Percentiles rank a stretch among this genome's conserved stretches.
Conservation (phyloP, 30 jellyfish, hydroid and myxozoan species). For the Chironex yamaguchii region DNA sequence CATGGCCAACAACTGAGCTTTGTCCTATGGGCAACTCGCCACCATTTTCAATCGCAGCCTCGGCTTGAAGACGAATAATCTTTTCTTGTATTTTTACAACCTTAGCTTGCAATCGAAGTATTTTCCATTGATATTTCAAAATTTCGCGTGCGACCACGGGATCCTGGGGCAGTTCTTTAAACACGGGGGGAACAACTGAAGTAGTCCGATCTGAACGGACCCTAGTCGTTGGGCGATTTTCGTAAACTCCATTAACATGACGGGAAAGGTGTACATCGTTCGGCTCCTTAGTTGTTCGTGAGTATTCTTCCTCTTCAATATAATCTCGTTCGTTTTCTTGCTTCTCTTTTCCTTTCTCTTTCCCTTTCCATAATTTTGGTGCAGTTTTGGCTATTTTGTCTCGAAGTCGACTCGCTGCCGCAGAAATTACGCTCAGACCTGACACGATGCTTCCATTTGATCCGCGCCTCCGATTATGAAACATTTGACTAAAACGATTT, state of each 20-base stretch:
- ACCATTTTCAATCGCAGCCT: conserved; percentile 54
- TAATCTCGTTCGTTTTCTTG: not conserved
- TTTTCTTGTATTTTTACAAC: conserved; percentile 94
- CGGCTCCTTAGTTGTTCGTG: not conserved
- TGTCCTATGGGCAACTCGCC: conserved; percentile 77
- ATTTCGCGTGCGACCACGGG: conserved; percentile 93
- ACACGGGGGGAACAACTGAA: conserved; percentile 65
- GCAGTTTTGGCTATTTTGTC: not conserved
- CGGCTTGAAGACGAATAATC: conserved; percentile 78
- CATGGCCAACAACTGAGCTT: conserved; percentile 57
- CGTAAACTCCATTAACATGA: not conserved
- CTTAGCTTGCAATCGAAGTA: conserved; percentile 94
- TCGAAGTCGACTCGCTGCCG: not conserved
- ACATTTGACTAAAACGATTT: no score
- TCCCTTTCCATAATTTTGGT: not conserved
- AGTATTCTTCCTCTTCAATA: not conserved
- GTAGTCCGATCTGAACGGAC: conserved; percentile 39
- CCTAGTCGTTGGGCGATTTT: not conserved
- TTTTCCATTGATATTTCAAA: conserved; percentile 90
- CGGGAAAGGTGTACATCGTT: not conserved
- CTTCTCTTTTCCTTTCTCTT: not conserved
- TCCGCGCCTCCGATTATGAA: no score
- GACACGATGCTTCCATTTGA: not conserved
- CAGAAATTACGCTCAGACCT: not conserved
- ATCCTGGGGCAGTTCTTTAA: conserved; percentile 73